Conservation (phyloP, 2,113 vertebrate species). For the Pollimyrus isidori region DNA sequence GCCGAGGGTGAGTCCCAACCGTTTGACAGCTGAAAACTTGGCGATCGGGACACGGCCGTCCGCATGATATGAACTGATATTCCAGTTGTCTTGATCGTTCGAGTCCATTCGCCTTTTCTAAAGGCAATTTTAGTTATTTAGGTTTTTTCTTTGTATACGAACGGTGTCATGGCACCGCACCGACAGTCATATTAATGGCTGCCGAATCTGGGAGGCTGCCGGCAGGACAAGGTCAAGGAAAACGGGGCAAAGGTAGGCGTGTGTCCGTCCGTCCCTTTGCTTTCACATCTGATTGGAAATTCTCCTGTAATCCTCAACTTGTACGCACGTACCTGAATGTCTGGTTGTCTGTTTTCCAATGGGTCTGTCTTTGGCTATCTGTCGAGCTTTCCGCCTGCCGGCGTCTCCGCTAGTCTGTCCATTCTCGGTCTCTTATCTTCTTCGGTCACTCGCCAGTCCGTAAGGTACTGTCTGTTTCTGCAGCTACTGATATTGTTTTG, state of each 20-base stretch:
- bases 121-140: conserved; percentile 55
- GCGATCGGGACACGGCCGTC: conserved; percentile 26
- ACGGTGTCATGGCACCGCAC: conserved; percentile 67
- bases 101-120: conserved; percentile 37
- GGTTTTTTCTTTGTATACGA: conserved; percentile 58
- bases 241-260: conserved; percentile 71
- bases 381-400: conserved; percentile 46
- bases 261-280: conserved; percentile 49
- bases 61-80: conserved; percentile 18
- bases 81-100: conserved; percentile 41
- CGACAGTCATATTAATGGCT: conserved; percentile 70
- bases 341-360: conserved; percentile 56
- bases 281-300: conserved; percentile 59
- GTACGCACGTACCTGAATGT: conserved; percentile 54
- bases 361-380: conserved; percentile 55
- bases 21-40: conserved; percentile 54
- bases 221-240: conserved; percentile 68
- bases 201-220: conserved; percentile 72
- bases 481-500: conserved; percentile 11
- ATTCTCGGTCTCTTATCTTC: conserved; percentile 21
- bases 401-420: conserved; percentile 26
- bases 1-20: not conserved
- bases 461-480: conserved; percentile 23
- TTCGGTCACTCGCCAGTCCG: conserved; percentile 19
- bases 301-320: conserved; percentile 57